Base-by-base conservation (phyloP, 2,113 vertebrate genomes). In the Prionailurus viverrinus region DNA sequence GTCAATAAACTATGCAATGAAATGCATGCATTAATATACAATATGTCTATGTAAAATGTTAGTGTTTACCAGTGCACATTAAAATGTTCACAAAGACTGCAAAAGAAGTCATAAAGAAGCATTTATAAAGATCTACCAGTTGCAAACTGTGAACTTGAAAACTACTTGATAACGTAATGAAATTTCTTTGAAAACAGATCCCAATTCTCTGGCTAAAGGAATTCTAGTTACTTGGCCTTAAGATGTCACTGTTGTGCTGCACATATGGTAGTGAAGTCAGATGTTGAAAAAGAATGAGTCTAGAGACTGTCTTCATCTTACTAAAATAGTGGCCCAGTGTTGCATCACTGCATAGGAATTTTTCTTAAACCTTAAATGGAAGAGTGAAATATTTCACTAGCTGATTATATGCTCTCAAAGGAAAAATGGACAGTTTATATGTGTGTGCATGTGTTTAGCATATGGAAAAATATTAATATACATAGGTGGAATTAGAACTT, bases 191-290 rank as follows among this genome's bases (percentile, higher is more conserved):
- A 71, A 58, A 85, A 81, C 71, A 66, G 58, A 95, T 91, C 55
- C 74, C 81, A 97, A 93, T 88, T 97, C 87, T 96, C 90, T 95
- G 90, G 78, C 87, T 91, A 74, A 95, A 51, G 55, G 89, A 97
- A 63, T 78, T 82, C 58, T 63, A 73, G 80, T 80, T 39, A 11
- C 69, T 89, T 84, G 96, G 96, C 98, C 98, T 97, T 91, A 73
- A 97, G 91, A 86, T 97, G 97, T 97, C 97, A 63, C 95, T 91
- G 91, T 95, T 89, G 96, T 39, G 82, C 97, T 91, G 92, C 94
- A 91, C 92, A 36, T 89, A 73, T 29, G 96, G 94, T 94, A 92
- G 82, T 39, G 79, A 74, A 58, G 80, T 95, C 82, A 7, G 36
- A 45, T 78, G 1, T 69, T 76, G 53, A 55, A 53, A 93, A 89